Evolutionary conservation across 1,140 invertebrate genomes (phyloP), one percentile per base, ranked within the genome.

Genomic region (Eurytemora carolleeae): DNA sequence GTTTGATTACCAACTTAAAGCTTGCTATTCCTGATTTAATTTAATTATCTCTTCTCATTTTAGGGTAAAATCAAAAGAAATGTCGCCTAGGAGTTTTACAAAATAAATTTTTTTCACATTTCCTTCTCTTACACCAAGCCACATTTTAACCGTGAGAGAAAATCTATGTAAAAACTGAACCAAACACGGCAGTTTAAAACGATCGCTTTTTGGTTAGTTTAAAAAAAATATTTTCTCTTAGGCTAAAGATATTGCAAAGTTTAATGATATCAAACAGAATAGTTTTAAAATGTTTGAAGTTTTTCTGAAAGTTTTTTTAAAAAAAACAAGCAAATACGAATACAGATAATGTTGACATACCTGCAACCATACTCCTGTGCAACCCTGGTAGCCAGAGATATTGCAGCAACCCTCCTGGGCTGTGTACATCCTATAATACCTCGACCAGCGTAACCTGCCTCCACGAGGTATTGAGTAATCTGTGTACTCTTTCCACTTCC

Each of bases 401-500:
- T 72, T n/a, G 78, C 76, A 64, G 73, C 75, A 60, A 79, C 76
- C 57, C 77, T 68, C 23, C 78, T 65, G 0, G 78, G 77, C 70
- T 77, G 78, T 15, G 77, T 77, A 64, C 64, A 58, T 1, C 70
- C 70, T n/a, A n/a, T n/a, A 20, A 77, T 70, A 53, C 76, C 67
- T 22, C 77, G 74, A 21, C 64, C 57, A 7, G 69, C 65, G 23
- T 75, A 71, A 67, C 68, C 73, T 58, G 71, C 68, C 68, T 76
- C 71, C 12, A 76, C 66, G 24, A 78, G 71, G 64, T 70, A 76
- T 68, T 78, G 77, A 22, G 75, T 72, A 20, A 77, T 63, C 61
- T 70, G 67, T 16, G 74, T 75, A 31, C 73, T 71, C 63, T 75
- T 75, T 44, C 74, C 72, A 57, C 71, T 73, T 20, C 73, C 73